Conservation (phyloP, 2,888 invertebrate genomes). For the Osmoderma eremita region DNA sequence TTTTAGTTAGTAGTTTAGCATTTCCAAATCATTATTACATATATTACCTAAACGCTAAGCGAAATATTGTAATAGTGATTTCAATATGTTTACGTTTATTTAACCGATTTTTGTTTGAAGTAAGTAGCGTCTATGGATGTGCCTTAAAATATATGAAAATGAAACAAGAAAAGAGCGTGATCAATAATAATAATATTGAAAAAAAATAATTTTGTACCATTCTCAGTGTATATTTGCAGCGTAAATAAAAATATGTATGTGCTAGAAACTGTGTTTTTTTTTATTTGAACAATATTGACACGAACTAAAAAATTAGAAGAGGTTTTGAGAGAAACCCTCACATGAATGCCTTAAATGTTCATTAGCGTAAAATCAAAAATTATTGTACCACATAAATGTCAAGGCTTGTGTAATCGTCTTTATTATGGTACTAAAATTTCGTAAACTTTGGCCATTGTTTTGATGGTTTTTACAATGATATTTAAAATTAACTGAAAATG, state of each 20-base stretch:
- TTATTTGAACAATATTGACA: too few species aligned
- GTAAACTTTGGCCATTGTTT: too few species aligned
- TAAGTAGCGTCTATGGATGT: conserved; percentile 40
- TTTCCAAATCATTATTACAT: conserved; percentile 24
- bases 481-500: too few species aligned
- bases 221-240: conserved; percentile 40
- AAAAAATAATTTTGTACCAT: conserved; percentile 43
- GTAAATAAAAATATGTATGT: conserved; percentile 41
- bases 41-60: conserved; percentile 6
- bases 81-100: conserved; percentile 16
- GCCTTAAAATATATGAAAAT: conserved; percentile 33
- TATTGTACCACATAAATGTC: too few species aligned
- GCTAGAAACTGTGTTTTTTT: conserved; percentile 15
- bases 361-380: too few species aligned
- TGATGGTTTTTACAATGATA: too few species aligned
- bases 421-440: too few species aligned
- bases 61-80: not conserved
- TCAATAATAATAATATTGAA: conserved; percentile 14
- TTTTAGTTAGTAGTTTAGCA: not conserved
- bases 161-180: conserved; percentile 33
- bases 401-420: too few species aligned
- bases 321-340: too few species aligned
- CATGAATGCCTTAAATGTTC: too few species aligned
- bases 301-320: too few species aligned
- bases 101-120: conserved; percentile 14